Base-by-base conservation (phyloP, 1,140 invertebrate genomes). In the Protaetia brevitarsis region DNA sequence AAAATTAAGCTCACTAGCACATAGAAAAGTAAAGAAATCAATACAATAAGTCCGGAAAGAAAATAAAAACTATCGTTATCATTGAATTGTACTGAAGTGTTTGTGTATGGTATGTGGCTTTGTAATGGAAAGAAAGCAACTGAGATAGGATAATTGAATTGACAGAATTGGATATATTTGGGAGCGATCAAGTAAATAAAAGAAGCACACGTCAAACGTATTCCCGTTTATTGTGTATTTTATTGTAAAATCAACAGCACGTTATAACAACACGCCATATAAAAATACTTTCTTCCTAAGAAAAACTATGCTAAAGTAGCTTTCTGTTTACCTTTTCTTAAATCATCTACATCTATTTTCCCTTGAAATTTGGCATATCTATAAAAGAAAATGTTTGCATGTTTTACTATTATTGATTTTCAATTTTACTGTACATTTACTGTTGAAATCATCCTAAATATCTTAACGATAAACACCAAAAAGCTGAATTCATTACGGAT, bases 41-140 rank as follows among this genome's bases (percentile, higher is more conserved):
- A 51, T 51, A 51, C 41, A 51, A 51, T 51, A 51, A 51, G 26
- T 51, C n/a, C n/a, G n/a, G n/a, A 28, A 23, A 1, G 26, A 23
- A 59, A 59, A 59, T 29, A 28, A 31, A 31, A 59, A 59, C 26
- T 59, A 59, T n/a, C 11, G 13, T 59, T 27, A n/a, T n/a, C n/a
- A 51, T 51, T 51, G 30, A 36, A 62, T 27, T 21, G 7, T 13
- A 6, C 1, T 13, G 30, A 31, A 62, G 51, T 65, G 63, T 65
- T 65, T 65, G 36, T 65, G 36, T 28, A 23, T 31, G 19, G 34
- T 31, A 65, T 65, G 34, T 59, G 28, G 63, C 63, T 58, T 65
- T 65, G 63, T 65, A 65, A 65, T 65, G 63, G 63, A 65, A 65
- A 65, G 63, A 65, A 65, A 65, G 63, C 63, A 65, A 65, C 26